phyloP scores from a whole-genome alignment of 1,140 invertebrate genomes.

The silkworm (Bombyx mori) region DNA sequence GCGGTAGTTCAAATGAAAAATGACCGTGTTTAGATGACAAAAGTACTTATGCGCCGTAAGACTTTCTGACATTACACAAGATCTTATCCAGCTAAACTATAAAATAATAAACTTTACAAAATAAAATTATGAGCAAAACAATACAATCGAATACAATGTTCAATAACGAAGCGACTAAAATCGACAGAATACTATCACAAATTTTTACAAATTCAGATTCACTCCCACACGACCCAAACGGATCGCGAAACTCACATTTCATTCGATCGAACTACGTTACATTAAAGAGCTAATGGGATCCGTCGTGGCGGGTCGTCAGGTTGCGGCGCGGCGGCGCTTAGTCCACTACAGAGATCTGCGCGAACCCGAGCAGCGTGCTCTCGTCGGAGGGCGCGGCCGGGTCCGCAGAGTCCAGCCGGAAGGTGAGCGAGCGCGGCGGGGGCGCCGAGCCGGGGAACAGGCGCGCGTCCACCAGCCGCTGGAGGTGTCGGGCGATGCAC shows the following conservation, averaged over 20 bases:
- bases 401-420: slow-evolving; percentile 82
- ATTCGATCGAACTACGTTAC: no score
- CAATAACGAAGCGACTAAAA: slow-evolving; percentile 29
- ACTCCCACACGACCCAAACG: slow-evolving; percentile 27
- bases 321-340: slow-evolving; percentile 47
- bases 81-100: slow-evolving; percentile 4
- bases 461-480: slow-evolving; percentile 80
- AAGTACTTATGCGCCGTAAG: not conserved
- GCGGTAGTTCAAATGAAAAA: no score
- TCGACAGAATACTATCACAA: slow-evolving; percentile 44
- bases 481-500: slow-evolving; percentile 92
- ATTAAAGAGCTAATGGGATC: not conserved
- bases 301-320: not conserved
- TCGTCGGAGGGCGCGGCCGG: slow-evolving; percentile 92
- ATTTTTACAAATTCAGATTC: slow-evolving; percentile 55
- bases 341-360: slow-evolving; percentile 94
- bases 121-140: slow-evolving; percentile 10
- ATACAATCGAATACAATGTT: slow-evolving; percentile 43
- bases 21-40: not conserved
- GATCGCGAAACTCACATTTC: no score
- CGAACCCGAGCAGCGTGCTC: slow-evolving; percentile 94
- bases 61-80: not conserved
- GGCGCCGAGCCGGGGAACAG: slow-evolving; percentile 28
- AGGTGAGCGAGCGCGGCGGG: slow-evolving; percentile 80
- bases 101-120: slow-evolving; percentile 8